phyloP scores from a whole-genome alignment of 2,888 invertebrate genomes.

The Trypoxylon attenuatum region DNA sequence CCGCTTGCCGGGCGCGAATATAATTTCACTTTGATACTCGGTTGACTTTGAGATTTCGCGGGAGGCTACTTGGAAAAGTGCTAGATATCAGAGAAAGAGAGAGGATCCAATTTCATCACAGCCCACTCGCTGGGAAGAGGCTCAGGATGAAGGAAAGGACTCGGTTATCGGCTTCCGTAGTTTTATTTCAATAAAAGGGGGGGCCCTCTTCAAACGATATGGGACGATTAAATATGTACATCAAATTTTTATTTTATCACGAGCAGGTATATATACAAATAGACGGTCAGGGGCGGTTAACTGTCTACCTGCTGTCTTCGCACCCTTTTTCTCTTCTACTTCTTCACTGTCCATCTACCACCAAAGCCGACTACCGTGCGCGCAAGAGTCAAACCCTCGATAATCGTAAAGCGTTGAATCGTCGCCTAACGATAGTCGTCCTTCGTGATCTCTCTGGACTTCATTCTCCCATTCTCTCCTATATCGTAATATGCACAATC shows the following conservation, averaged over 20 bases:
- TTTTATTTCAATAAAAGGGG: constrained; percentile 40
- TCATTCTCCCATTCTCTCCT: constrained; percentile 12
- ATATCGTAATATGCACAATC: constrained; percentile 56
- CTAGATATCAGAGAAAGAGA: too few relatives aligned
- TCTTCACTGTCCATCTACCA: constrained; percentile 38
- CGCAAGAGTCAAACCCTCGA: neutral
- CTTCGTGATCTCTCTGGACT: neutral
- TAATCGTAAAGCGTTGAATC: too few relatives aligned
- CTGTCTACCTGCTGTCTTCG: constrained; percentile 49
- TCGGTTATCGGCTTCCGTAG: constrained; percentile 12
- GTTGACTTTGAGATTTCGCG: neutral
- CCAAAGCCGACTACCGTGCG: constrained; percentile 29
- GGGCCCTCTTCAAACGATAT: constrained; percentile 43
- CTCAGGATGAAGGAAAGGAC: neutral
- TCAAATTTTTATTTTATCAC: constrained; percentile 73
- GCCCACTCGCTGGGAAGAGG: too few relatives aligned
- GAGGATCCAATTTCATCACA: too few relatives aligned
- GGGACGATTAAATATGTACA: constrained; percentile 70
- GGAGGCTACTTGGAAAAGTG: too few relatives aligned
- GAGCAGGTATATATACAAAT: constrained; percentile 73
- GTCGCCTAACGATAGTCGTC: too few relatives aligned
- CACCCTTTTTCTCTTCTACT: constrained; percentile 40
- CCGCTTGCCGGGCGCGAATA: constrained; percentile 2
- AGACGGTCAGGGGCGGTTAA: constrained; percentile 61
- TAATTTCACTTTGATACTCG: neutral